A percentile compares a stretch with the other conserved stretches of the same genome.
phyloP scores from a whole-genome alignment of 2,797 vertebrate genomes.

The Hapalemur alaotrensis region DNA sequence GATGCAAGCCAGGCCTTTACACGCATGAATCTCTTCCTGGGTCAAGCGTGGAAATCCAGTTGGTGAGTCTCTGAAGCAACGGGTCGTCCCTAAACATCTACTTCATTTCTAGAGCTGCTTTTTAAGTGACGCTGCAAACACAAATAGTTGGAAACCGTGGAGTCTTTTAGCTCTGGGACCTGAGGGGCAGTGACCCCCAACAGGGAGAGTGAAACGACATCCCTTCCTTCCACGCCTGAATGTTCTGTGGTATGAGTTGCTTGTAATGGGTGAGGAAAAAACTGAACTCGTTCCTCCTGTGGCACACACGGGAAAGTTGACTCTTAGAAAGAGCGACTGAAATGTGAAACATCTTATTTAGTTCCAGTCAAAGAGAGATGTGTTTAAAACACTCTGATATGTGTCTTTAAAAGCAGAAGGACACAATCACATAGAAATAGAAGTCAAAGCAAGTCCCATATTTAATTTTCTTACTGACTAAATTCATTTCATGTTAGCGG shows the following conservation, averaged over 20 bases:
- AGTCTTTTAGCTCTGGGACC: background rate
- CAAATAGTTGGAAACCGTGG: background rate
- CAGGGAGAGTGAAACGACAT: background rate
- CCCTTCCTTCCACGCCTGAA: background rate
- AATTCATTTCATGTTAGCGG: background rate
- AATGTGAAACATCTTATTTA: background rate
- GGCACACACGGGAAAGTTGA: background rate
- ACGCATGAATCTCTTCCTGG: background rate
- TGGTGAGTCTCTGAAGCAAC: background rate
- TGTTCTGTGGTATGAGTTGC: background rate
- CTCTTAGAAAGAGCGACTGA: background rate
- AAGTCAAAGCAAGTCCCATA: background rate
- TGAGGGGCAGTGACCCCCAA: background rate
- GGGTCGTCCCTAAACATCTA: background rate
- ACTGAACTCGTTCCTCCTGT: background rate
- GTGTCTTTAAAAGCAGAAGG: background rate
- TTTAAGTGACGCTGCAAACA: background rate
- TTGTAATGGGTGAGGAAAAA: background rate
- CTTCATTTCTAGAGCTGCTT: background rate
- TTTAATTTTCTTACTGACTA: background rate
- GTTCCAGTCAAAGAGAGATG: background rate
- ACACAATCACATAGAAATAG: background rate
- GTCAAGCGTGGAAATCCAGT: background rate
- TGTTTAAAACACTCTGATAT: background rate
- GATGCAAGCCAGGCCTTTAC: background rate